These are phyloP conservation scores for Napeogenes inachia DNA, from an alignment of 2,888 invertebrate genomes.

Conservation along the genomic window DNA sequence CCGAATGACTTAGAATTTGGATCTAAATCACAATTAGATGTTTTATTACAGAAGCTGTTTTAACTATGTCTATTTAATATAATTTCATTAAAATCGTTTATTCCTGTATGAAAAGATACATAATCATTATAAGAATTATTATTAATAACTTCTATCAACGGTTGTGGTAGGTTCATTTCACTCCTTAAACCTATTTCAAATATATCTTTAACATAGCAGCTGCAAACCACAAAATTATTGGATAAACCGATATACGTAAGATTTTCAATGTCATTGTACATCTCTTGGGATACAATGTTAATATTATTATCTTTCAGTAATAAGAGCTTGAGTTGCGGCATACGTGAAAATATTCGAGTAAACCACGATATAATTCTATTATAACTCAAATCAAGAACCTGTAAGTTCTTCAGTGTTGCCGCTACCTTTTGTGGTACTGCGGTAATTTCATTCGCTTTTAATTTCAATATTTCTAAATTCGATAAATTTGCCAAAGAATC, in stretches of 20 bases:
- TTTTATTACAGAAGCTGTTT: slow-evolving; percentile 24
- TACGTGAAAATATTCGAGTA: slow-evolving; percentile 50
- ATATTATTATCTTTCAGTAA: slow-evolving; percentile 74
- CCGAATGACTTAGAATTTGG: slow-evolving; percentile 36
- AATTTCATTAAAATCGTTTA: slow-evolving; percentile 38
- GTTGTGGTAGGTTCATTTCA: slow-evolving; percentile 15
- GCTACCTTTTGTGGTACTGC: slow-evolving; percentile 46
- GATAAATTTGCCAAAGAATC: slow-evolving; percentile 52
- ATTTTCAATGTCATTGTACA: slow-evolving; percentile 73
- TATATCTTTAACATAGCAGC: slow-evolving; percentile 74
- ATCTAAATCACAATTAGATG: slow-evolving; percentile 25
- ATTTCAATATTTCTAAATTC: slow-evolving; percentile 64
- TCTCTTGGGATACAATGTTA: slow-evolving; percentile 73
- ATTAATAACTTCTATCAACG: slow-evolving; percentile 10
- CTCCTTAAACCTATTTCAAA: slow-evolving; percentile 51
- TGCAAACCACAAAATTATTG: slow-evolving; percentile 79
- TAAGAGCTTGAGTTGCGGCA: slow-evolving; percentile 58
- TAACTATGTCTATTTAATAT: slow-evolving; percentile 39
- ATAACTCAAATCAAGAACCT: slow-evolving; percentile 68
- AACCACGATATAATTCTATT: slow-evolving; percentile 79
- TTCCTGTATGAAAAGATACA: slow-evolving; percentile 42
- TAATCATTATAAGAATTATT: background rate
- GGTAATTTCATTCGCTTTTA: slow-evolving; percentile 72
- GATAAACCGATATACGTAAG: slow-evolving; percentile 71
- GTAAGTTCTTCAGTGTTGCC: slow-evolving; percentile 51